Evolutionary conservation across 2,797 vertebrate species (phyloP), one percentile per base, ranked within the genome.

Genomic region (Megaceryle alcyon): DNA sequence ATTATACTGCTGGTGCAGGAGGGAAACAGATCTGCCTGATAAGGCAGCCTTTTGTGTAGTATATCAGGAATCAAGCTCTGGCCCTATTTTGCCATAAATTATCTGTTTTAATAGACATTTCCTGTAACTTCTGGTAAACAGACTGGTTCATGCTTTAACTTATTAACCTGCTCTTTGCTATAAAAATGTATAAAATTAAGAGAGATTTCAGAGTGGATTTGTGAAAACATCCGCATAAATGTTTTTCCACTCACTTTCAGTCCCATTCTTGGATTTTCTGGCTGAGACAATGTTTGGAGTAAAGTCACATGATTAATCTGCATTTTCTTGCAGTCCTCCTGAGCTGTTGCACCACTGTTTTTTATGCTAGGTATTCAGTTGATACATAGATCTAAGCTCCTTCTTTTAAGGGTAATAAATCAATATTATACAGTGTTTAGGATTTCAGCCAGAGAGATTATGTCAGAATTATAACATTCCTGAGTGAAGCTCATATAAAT

Each of bases 401-500:
- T 75, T 82, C 57, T 92, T 94, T 93, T 66, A 82, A 81, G 37
- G 59, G 61, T 76, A 91, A 92, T 96, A 90, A 85, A 97, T 97
- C 92, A 95, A 89, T 93, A 95, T 96, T 83, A 78, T 54, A 75
- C 88, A 83, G 69, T 65, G 72, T 83, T 96, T 94, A 95, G 88
- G 76, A 95, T 93, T 96, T 96, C 90, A 91, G 54, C 82, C 61
- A 33, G 78, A 85, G n/a, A 82, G 93, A 96, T 97, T 94, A 96
- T 96, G 93, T 97, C 95, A 94, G 93, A 95, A 96, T 96, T 94
- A 96, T 88, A 94, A 90, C 88, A 83, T 83, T 96, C 71, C 83
- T 78, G 65, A 96, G 69, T 43, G 86, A 96, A 94, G 88, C 88
- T 89, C 78, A 51, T 89, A 96, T 95, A 96, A 97, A 97, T 96